Evolutionary conservation across 2,888 invertebrate species (phyloP).

Genomic region (Hyposoter didymator): DNA sequence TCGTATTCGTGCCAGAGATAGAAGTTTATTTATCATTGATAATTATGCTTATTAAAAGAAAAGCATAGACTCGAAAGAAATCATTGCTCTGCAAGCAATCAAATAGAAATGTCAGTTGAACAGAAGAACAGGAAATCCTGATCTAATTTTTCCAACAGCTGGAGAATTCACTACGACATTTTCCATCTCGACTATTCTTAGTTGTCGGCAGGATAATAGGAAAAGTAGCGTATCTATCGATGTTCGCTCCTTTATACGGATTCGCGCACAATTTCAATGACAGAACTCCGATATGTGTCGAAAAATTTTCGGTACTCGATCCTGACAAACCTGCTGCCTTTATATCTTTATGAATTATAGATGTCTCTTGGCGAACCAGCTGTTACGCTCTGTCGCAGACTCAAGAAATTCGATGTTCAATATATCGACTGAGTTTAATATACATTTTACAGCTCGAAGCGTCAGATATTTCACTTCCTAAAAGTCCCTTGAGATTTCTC

Average conservation of each 20-base stretch:
- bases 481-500: slow-evolving; percentile 14
- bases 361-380: slow-evolving; percentile 45
- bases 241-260: slow-evolving; percentile 6
- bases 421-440: slow-evolving; percentile 48
- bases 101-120: not conserved
- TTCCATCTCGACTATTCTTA: not conserved
- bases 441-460: slow-evolving; percentile 31
- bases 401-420: slow-evolving; percentile 33
- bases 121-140: not conserved
- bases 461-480: slow-evolving; percentile 28
- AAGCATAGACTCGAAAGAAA: not conserved
- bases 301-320: slow-evolving; percentile 50
- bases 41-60: not conserved
- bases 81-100: not conserved
- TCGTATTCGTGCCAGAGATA: slow-evolving; percentile 4
- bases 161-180: not conserved
- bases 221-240: not conserved
- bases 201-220: not conserved
- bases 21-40: not conserved
- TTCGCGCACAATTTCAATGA: slow-evolving; percentile 27
- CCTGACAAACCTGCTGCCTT: slow-evolving; percentile 42
- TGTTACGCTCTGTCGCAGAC: slow-evolving; percentile 38
- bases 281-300: slow-evolving; percentile 24
- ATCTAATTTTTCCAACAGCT: not conserved
- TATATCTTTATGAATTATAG: slow-evolving; percentile 51